phyloP scores from a whole-genome alignment of 2,888 invertebrate genomes.

The Polymixis flavicincta region DNA sequence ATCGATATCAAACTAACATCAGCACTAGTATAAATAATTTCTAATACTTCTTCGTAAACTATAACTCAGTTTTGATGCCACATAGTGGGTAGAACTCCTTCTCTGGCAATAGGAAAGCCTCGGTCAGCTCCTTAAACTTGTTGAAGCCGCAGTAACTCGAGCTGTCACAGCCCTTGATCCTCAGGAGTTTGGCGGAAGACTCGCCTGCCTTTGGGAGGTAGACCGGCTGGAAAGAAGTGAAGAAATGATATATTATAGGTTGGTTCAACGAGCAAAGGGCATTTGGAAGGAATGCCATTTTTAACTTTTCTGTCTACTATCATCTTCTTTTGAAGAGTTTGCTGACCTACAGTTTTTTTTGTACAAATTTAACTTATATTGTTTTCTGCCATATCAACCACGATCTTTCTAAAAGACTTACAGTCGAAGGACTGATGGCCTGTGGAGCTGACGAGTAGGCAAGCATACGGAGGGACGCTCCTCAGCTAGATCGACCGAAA shows the following conservation, averaged over 20 bases:
- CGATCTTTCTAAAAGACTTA: no score
- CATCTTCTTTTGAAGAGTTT: no score
- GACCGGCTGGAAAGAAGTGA: slow-evolving; percentile 78
- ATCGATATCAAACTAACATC: background rate
- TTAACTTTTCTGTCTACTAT: no score
- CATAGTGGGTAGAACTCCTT: slow-evolving; percentile 79
- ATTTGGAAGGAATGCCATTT: background rate
- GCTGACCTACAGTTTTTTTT: no score
- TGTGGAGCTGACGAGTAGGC: no score
- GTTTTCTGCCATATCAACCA: no score
- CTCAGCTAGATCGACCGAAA: no score
- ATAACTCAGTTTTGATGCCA: slow-evolving; percentile 74
- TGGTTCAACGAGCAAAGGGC: background rate
- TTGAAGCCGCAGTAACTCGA: slow-evolving; percentile 73
- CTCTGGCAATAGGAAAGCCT: slow-evolving; percentile 76
- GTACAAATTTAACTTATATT: no score
- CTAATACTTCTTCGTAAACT: slow-evolving; percentile 54
- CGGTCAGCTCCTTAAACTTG: slow-evolving; percentile 76
- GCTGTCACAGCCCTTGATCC: slow-evolving; percentile 76
- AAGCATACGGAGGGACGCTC: no score
- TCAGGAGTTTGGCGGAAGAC: slow-evolving; percentile 71
- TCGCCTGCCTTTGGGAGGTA: slow-evolving; percentile 82
- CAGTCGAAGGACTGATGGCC: no score
- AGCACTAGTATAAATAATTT: slow-evolving; percentile 25
- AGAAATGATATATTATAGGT: background rate